These are phyloP conservation scores for Actenoides hombroni DNA, from an alignment of 2,113 vertebrate genomes.

Conservation along the genomic window DNA sequence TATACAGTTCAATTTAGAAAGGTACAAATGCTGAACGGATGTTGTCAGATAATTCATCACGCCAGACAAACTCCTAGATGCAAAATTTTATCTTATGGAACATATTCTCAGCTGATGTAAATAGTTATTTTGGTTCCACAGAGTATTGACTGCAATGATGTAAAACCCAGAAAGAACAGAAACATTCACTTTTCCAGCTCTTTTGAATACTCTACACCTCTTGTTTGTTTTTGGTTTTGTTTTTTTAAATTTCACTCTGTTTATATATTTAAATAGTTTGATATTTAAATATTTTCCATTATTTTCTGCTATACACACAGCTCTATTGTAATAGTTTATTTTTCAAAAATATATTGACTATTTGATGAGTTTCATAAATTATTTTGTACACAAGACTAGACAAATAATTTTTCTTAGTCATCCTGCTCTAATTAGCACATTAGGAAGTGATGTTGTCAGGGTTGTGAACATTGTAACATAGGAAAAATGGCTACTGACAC, in stretches of 20 bases:
- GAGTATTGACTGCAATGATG: background rate
- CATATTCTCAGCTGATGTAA: background rate
- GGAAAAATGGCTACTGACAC: slow-evolving; percentile 57
- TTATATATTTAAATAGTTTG: background rate
- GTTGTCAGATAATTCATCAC: background rate
- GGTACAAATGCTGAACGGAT: background rate
- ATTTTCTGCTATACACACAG: background rate
- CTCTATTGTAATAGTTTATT: background rate
- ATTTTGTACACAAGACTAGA: background rate
- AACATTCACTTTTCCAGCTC: background rate
- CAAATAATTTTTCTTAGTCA: background rate
- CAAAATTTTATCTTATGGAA: background rate
- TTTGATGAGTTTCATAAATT: background rate
- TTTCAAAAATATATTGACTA: background rate
- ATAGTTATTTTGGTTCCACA: background rate
- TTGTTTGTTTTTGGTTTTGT: background rate
- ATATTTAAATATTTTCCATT: background rate
- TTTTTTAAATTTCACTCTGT: background rate
- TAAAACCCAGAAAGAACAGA: background rate
- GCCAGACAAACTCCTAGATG: background rate
- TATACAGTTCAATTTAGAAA: background rate
- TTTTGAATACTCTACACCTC: background rate
- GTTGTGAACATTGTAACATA: background rate
- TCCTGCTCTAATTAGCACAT: slow-evolving; percentile 4
- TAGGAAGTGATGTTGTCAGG: slow-evolving; percentile 51